A percentile compares a stretch with the other conserved stretches of the same genome.
Conservation (phyloP, 2,888 invertebrate genomes). For the Petrolisthes manimaculis region DNA sequence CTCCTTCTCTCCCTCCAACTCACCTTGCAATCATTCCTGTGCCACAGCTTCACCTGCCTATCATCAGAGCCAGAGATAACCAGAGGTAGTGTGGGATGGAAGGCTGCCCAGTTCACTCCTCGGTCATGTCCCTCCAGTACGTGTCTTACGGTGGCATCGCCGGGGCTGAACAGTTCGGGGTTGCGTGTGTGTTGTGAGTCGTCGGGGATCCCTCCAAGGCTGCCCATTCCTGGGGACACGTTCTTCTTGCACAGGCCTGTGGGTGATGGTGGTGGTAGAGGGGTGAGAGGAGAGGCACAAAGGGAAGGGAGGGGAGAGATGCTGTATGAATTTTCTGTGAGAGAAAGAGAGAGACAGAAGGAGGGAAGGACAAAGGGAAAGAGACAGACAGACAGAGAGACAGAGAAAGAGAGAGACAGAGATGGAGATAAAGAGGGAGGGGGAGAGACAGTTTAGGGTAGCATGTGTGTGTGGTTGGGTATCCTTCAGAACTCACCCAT, state of each 20-base stretch:
- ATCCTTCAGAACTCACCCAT: too few relatives aligned
- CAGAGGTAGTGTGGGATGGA: constrained; percentile 93
- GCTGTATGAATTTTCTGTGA: too few relatives aligned
- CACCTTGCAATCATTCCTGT: constrained; percentile 96
- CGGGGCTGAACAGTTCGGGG: constrained; percentile 95
- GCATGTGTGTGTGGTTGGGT: too few relatives aligned
- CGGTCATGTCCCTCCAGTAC: constrained; percentile 94
- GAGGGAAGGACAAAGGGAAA: not conserved
- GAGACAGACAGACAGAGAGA: constrained; percentile 5
- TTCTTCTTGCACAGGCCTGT: constrained; percentile 91
- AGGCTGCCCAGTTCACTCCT: constrained; percentile 98
- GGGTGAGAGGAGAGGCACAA: not conserved
- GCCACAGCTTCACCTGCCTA: constrained; percentile 96
- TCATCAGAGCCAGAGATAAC: constrained; percentile 99
- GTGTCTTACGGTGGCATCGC: constrained; percentile 92
- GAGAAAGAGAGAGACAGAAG: too few relatives aligned
- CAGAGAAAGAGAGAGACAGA: not conserved
- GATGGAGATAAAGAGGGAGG: not conserved
- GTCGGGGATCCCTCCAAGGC: constrained; percentile 83
- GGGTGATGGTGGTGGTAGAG: not conserved
- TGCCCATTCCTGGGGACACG: constrained; percentile 94
- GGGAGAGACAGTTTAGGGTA: not conserved
- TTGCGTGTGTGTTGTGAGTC: constrained; percentile 71
- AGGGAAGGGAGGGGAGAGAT: not conserved
- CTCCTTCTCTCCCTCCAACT: constrained; percentile 44